phyloP scores from a whole-genome alignment of 2,888 invertebrate species.

The Polylopha cassiicola region DNA sequence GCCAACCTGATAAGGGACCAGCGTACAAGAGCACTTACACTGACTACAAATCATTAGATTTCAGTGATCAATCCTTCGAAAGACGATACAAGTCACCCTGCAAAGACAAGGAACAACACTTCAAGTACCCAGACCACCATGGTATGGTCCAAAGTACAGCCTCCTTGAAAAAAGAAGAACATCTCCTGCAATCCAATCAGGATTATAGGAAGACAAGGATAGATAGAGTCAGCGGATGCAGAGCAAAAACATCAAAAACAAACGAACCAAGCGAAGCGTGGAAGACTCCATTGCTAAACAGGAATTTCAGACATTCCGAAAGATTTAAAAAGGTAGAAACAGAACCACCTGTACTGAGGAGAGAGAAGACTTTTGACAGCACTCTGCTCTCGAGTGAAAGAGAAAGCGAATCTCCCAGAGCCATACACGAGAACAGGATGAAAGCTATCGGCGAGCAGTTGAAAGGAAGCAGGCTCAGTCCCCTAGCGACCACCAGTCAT shows the following conservation, averaged over 20 bases:
- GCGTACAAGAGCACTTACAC: slow-evolving; percentile 48
- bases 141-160: slow-evolving; percentile 65
- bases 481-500: slow-evolving; percentile 51
- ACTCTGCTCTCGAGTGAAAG: slow-evolving; percentile 55
- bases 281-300: slow-evolving; percentile 66
- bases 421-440: slow-evolving; percentile 50
- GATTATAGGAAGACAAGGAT: slow-evolving; percentile 68
- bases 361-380: slow-evolving; percentile 73
- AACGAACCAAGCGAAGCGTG: slow-evolving; percentile 64
- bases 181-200: slow-evolving; percentile 68
- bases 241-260: slow-evolving; percentile 66
- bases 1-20: slow-evolving; percentile 48
- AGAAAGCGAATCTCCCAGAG: slow-evolving; percentile 55
- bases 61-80: slow-evolving; percentile 56
- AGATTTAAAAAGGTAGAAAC: slow-evolving; percentile 62
- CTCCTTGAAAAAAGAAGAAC: slow-evolving; percentile 67
- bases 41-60: slow-evolving; percentile 61
- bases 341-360: slow-evolving; percentile 57
- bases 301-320: slow-evolving; percentile 71
- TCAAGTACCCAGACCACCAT: slow-evolving; percentile 59
- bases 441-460: slow-evolving; percentile 56
- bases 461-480: slow-evolving; percentile 48
- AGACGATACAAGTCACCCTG: slow-evolving; percentile 65
- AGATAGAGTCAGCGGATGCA: slow-evolving; percentile 67
- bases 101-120: slow-evolving; percentile 66